Conservation (phyloP, 1,140 invertebrate species). For the Odontomachus brunneus region DNA sequence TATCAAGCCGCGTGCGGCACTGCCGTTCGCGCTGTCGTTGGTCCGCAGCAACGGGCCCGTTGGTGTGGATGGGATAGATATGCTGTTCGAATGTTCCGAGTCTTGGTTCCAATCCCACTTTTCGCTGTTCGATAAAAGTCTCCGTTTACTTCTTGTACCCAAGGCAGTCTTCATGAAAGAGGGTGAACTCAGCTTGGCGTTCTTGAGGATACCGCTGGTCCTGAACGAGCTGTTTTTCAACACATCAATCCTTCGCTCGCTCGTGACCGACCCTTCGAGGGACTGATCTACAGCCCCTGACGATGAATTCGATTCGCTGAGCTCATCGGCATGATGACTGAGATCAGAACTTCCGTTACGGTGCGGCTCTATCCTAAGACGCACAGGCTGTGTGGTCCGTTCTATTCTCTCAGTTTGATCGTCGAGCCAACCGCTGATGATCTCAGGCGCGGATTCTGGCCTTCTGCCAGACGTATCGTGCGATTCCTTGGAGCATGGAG, state of each 20-base stretch:
- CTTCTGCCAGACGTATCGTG: slow-evolving; percentile 48
- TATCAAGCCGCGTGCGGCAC: slow-evolving; percentile 77
- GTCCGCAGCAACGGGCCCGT: slow-evolving; percentile 20
- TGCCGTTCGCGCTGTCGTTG: slow-evolving; percentile 82
- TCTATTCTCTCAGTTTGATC: slow-evolving; percentile 43
- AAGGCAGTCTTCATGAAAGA: slow-evolving; percentile 88
- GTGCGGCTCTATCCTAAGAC: background rate
- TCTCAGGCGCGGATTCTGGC: slow-evolving; percentile 76
- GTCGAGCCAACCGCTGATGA: slow-evolving; percentile 57
- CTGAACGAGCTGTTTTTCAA: slow-evolving; percentile 51
- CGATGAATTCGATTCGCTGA: slow-evolving; percentile 47
- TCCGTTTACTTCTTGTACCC: slow-evolving; percentile 83
- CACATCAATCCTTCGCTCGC: background rate
- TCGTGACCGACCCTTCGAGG: background rate
- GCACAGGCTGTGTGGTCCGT: background rate
- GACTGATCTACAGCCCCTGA: background rate
- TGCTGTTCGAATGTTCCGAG: slow-evolving; percentile 68
- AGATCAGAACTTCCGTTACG: background rate
- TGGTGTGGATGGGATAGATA: slow-evolving; percentile 58
- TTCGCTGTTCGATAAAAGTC: slow-evolving; percentile 83
- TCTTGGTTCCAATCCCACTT: slow-evolving; percentile 78
- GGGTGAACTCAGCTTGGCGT: slow-evolving; percentile 86
- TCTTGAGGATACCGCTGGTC: slow-evolving; percentile 65
- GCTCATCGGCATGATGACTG: slow-evolving; percentile 34
- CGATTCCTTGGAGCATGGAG: slow-evolving; percentile 54